Conservation (phyloP, 2,888 invertebrate genomes). For the Ennomos erosarius region DNA sequence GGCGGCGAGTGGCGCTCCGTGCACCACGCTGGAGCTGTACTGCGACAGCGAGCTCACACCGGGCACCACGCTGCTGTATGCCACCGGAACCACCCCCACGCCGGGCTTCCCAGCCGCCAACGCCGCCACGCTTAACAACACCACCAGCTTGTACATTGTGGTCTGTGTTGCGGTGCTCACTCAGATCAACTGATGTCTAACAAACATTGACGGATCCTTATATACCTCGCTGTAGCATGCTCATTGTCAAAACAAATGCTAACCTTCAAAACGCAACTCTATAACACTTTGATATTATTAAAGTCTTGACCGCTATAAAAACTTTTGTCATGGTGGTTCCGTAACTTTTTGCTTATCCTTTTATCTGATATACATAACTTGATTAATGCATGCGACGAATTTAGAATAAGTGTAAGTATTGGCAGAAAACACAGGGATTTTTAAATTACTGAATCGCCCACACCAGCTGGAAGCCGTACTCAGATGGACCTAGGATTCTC, state of each 20-base stretch:
- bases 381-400: background rate
- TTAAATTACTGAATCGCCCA: too few species aligned
- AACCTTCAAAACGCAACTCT: constrained; percentile 62
- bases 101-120: constrained; percentile 84
- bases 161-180: constrained; percentile 71
- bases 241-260: constrained; percentile 64
- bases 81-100: constrained; percentile 57
- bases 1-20: constrained; percentile 51
- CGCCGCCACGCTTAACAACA: constrained; percentile 82
- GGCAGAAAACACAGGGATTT: too few species aligned
- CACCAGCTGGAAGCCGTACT: too few species aligned
- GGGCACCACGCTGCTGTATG: constrained; percentile 64
- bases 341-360: constrained; percentile 26
- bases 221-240: constrained; percentile 32
- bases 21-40: constrained; percentile 64
- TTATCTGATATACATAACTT: constrained; percentile 12
- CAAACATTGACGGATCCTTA: constrained; percentile 33
- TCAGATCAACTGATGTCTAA: constrained; percentile 74
- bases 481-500: too few species aligned
- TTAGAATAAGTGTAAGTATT: too few species aligned
- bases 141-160: constrained; percentile 84
- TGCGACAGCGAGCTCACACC: constrained; percentile 56
- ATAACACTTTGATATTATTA: constrained; percentile 30
- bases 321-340: constrained; percentile 36
- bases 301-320: constrained; percentile 28